These are phyloP conservation scores for Nasonia oneida DNA, from an alignment of 2,888 invertebrate genomes.

Conservation along the genomic window DNA sequence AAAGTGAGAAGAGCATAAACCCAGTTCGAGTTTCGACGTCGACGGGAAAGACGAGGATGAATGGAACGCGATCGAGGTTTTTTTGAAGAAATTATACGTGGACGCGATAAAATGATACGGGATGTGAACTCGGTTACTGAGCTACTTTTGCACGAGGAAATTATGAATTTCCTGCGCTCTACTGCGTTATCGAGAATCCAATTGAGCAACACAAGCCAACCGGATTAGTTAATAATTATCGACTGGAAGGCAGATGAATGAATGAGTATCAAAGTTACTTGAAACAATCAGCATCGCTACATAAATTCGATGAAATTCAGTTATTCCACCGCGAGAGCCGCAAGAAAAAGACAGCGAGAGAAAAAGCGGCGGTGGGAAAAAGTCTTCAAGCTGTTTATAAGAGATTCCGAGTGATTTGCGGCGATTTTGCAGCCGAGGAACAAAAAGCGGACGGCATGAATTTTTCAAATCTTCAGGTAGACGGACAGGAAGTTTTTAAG, in stretches of 20 bases:
- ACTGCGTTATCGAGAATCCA: too few relatives aligned
- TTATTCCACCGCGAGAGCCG: background rate
- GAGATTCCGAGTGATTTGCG: conserved; percentile 2
- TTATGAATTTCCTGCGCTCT: too few relatives aligned
- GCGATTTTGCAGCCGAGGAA: background rate
- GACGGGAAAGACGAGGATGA: background rate
- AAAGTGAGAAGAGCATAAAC: background rate
- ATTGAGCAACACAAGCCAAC: too few relatives aligned
- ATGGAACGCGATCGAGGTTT: background rate
- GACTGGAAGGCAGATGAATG: too few relatives aligned
- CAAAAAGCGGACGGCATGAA: conserved; percentile 4
- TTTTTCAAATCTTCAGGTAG: background rate
- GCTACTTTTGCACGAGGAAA: too few relatives aligned
- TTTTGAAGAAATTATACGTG: too few relatives aligned
- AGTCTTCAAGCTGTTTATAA: background rate
- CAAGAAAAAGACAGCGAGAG: background rate
- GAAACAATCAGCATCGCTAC: background rate
- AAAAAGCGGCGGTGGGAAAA: background rate
- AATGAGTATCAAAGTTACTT: too few relatives aligned
- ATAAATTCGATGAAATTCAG: background rate
- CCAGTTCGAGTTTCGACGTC: background rate
- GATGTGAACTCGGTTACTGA: too few relatives aligned
- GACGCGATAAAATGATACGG: too few relatives aligned
- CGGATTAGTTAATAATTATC: too few relatives aligned
- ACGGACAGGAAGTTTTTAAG: background rate